Conservation (phyloP, 2,113 vertebrate species). For the Atractosteus spatula region DNA sequence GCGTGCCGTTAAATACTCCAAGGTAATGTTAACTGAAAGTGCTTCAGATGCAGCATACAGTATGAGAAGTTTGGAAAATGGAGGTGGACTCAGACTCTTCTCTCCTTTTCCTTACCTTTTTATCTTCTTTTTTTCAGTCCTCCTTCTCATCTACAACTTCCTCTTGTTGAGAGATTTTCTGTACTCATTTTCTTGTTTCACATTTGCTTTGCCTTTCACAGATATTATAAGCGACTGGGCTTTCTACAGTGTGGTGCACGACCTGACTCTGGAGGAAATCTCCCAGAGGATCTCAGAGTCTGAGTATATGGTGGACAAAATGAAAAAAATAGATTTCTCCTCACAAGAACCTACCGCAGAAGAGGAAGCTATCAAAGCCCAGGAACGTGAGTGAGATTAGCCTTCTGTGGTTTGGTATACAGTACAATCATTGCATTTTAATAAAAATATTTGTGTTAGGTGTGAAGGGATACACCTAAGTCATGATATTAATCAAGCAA, state of each 20-base stretch:
- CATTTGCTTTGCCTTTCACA: constrained; percentile 46
- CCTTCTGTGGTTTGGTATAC: no score
- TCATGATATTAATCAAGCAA: no score
- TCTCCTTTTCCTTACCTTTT: no score
- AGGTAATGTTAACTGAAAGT: no score
- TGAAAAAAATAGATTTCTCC: constrained; percentile 70
- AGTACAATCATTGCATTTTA: no score
- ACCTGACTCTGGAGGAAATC: constrained; percentile 73
- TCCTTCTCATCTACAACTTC: background rate
- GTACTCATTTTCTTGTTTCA: background rate
- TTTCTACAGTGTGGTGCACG: constrained; percentile 76
- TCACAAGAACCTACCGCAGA: constrained; percentile 63
- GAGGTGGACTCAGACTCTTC: no score
- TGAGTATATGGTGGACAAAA: constrained; percentile 72
- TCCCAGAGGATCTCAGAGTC: constrained; percentile 59
- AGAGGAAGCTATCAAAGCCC: constrained; percentile 71
- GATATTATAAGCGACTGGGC: constrained; percentile 86
- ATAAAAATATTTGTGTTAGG: no score
- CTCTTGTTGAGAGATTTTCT: background rate
- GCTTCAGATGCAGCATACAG: no score
- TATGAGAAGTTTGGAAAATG: no score
- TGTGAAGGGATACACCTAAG: no score
- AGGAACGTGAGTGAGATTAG: constrained; percentile 66
- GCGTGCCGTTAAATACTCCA: no score
- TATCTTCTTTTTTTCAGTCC: no score